Evolutionary conservation across 2,113 vertebrate genomes (phyloP), one percentile per base, ranked within the genome.

Genomic region (Varanus salvator): DNA sequence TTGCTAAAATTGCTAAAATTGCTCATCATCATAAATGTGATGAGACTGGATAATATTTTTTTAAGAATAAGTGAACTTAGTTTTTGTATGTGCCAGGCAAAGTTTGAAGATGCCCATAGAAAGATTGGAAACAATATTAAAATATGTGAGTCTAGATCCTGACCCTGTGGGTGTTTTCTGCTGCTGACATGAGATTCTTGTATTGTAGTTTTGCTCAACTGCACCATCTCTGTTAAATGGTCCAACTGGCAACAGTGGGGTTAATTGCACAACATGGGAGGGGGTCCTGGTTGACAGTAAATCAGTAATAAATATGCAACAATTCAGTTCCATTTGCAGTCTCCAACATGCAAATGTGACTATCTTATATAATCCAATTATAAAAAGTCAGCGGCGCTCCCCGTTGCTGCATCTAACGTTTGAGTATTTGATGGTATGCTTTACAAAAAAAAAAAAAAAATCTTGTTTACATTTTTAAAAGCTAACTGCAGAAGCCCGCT

Each of bases 401-500:
- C 14, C 64, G 38, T 89, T 90, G 88, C 89, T 88, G 87, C 88
- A 77, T 86, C 29, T 92, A 89, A 92, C 90, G 83, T 93, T 93
- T 66, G 81, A 71, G 77, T 80, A 90, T 94, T 94, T 94, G 82
- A 23, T 29, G 0, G 1, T 60, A 34, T 38, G 29, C 23, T 0
- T 93, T 91, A 83, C 92, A 72, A 27, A 85, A 85, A 72, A 44
- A n/a, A n/a, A n/a, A n/a, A 72, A 8, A 8, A 48, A 68, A 68
- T 50, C 82, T 89, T 77, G 88, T 78, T 85, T 87, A 93, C 86
- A 60, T 92, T 93, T 93, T 80, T 81, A 80, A 92, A 90, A 87
- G 52, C 91, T 92, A 48, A 75, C 74, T 93, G 90, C 85, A 88
- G 87, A 57, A 89, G 74, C 48, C 54, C 77, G 48, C 91, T 83